Percentiles rank a stretch among this genome's conserved stretches.
These are phyloP conservation scores for Arion vulgaris DNA, from an alignment of 1,140 invertebrate genomes.

Conservation along the genomic window DNA sequence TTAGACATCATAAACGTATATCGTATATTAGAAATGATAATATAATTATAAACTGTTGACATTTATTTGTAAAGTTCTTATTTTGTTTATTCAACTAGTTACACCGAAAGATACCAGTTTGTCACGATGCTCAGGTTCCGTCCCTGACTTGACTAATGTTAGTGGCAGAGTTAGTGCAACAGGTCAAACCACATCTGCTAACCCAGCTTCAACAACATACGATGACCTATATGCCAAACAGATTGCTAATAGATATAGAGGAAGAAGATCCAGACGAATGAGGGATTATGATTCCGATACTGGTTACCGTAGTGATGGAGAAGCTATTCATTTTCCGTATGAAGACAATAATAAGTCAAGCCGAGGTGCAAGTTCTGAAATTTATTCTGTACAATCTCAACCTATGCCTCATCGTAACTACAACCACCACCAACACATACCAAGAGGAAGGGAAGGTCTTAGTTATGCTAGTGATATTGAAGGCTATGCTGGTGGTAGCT, in stretches of 20 bases:
- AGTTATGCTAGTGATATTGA: conserved; percentile 68
- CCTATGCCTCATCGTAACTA: neutral
- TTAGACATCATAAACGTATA: too few species aligned
- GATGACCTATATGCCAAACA: conserved; percentile 45
- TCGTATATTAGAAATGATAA: too few species aligned
- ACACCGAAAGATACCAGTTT: neutral
- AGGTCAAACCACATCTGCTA: neutral
- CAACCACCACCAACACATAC: neutral
- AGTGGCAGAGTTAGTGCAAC: neutral
- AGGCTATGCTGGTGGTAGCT: conserved; percentile 47
- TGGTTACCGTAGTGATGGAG: conserved; percentile 68
- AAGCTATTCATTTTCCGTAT: conserved; percentile 50
- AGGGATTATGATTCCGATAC: conserved; percentile 70
- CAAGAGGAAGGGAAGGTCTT: conserved; percentile 43
- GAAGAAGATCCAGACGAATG: conserved; percentile 48
- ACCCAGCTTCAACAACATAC: neutral
- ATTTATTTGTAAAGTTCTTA: too few species aligned
- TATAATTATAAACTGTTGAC: too few species aligned
- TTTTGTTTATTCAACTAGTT: too few species aligned
- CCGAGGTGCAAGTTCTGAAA: conserved; percentile 26
- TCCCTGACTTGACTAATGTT: neutral
- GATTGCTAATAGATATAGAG: conserved; percentile 42
- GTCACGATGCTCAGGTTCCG: conserved; percentile 9
- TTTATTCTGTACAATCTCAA: conserved; percentile 40
- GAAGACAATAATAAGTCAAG: conserved; percentile 21